Evolutionary conservation across 2,888 invertebrate genomes (phyloP), one percentile per base, ranked within the genome.

Genomic region (Hybos culiciformis): DNA sequence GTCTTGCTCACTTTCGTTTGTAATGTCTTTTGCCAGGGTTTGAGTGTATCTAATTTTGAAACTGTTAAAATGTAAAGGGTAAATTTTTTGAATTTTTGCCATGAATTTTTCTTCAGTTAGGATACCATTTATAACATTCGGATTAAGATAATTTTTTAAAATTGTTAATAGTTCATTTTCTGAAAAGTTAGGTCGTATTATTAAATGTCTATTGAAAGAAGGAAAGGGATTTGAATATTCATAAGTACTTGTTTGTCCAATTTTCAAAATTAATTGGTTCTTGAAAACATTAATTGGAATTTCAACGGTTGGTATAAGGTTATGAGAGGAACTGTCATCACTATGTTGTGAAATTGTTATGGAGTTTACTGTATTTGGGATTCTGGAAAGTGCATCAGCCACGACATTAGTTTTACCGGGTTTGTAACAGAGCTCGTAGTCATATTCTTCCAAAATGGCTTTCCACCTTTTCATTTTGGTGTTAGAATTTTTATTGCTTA

Each of bases 381-480:
- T 36, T 44, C 44, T 44, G 6, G 41, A 48, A 2, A 48, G 37
- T 11, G 44, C 36, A 15, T 49, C 46, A 1, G 46, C 44, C 4
- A 50, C 46, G 1, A 45, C 41, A 14, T 50, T 50, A 2, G 43
- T 29, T 23, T 39, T 48, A 0, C 45, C 42, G 7, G 45, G 44
- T 36, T 41, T 46, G 15, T 48, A 45, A 6, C 31, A 21, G 8
- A 43, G 12, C 36, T 44, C 42, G 9, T 47, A 39, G 14, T 47
- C 45, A 19, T 47, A 46, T 19, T 48, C 50, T 19, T 48, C 46
- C 8, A 50, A 18, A 4, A 42, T 44, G 7, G 43, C 34, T 21
- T 50, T 50, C 50, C 48, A 48, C 6, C 46, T n/a, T 31, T 45
- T 41, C 37, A 45, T 45, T 43, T 47, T 46, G 7, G 9, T 18